Evolutionary conservation across 2,888 invertebrate species (phyloP), one percentile per base, ranked within the genome.

Genomic region (Leucozona laternaria): DNA sequence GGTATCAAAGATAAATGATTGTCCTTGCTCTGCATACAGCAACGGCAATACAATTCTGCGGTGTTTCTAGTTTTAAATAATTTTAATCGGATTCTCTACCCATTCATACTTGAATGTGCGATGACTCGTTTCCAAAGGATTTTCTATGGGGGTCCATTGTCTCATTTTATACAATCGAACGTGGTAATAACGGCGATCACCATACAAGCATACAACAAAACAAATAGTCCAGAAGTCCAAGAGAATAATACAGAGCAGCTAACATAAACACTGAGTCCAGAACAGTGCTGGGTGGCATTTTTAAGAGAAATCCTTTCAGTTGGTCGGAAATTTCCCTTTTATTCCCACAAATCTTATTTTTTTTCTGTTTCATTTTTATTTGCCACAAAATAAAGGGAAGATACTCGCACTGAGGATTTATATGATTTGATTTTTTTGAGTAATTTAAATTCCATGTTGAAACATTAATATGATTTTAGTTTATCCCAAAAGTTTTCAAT

Each of bases 1-100:
- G n/a, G n/a, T n/a, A n/a, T n/a, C 22, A 37, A 68, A 78, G 78
- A 83, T 73, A 78, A 83, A 78, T 62, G 72, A 43, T 66, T 66
- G 48, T 53, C 34, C 25, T 28, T 37, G 50, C 25, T 34, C 17
- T 57, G 53, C 25, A 25, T 17, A 4, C 22, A 25, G 13, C 22
- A 8, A 7, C 11, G 5, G 57, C 17, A 31, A 43, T n/a, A 13
- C 53, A 43, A 28, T 45, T 40, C 43, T 40, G 34, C 17, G 48
- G 31, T 66, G 10, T 34, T 55, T 22, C 20, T 20, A 22, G 50
- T 70, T 79, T 82, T 34, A 58, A 82, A 72, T 66, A 66, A 77
- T 72, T 72, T 77, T 66, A 72, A 76, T 60, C 66, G 64, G 71
- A 34, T 50, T 50, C 50, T 53, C 45, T 13, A 15, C 8, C 53